Evolutionary conservation across 2,888 invertebrate genomes (phyloP).

Genomic region (Drosophila ustulata): DNA sequence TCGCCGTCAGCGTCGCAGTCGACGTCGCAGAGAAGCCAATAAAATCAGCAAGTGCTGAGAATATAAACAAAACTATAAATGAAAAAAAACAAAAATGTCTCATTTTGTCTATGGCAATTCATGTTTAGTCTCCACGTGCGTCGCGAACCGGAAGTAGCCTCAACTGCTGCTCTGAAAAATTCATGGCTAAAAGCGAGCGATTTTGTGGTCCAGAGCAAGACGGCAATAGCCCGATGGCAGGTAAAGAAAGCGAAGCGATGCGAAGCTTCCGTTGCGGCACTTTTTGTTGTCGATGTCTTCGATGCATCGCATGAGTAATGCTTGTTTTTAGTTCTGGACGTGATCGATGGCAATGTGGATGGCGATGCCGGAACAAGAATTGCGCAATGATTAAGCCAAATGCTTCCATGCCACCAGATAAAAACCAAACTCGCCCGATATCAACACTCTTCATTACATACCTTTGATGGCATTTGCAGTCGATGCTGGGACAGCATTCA

Average conservation of each 20-base stretch:
- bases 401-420: conserved; percentile 46
- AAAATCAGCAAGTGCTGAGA: conserved; percentile 6
- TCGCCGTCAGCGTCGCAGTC: conserved; percentile 13
- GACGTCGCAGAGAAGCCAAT: background rate
- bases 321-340: conserved; percentile 36
- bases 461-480: background rate
- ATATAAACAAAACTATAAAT: conserved; percentile 1
- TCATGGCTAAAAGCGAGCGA: conserved; percentile 23
- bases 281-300: conserved; percentile 24
- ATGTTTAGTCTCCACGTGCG: conserved; percentile 43
- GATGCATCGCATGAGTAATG: conserved; percentile 45
- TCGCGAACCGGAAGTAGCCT: conserved; percentile 42
- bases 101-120: conserved; percentile 37
- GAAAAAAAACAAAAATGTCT: conserved; percentile 20
- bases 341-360: conserved; percentile 46
- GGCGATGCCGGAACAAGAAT: conserved; percentile 53
- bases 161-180: conserved; percentile 1
- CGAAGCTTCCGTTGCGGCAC: conserved; percentile 42
- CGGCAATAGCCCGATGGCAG: conserved; percentile 21
- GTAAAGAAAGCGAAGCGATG: conserved; percentile 1
- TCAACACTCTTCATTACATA: conserved; percentile 19
- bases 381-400: conserved; percentile 41
- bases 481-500: background rate
- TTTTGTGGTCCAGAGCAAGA: conserved; percentile 38
- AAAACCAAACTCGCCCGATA: conserved; percentile 25